Evolutionary conservation across 2,888 invertebrate genomes (phyloP), one percentile per base, ranked within the genome.

Genomic region (Malachius bipustulatus): DNA sequence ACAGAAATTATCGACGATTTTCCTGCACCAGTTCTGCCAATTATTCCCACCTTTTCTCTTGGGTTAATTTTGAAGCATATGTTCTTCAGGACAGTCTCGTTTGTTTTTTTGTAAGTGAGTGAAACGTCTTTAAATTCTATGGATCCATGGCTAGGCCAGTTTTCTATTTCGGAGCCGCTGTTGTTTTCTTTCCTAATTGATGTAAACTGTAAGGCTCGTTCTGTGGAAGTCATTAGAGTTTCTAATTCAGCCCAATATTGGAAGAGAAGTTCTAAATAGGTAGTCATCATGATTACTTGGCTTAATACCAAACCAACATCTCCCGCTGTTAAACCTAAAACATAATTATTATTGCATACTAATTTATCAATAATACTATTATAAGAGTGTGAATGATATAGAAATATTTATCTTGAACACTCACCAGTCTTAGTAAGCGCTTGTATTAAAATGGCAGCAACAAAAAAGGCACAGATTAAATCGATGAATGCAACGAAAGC

Each of bases 161-260:
- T 59, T 1, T 60, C 54, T 3, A 73, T 71, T 26, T 78, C 78
- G 48, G 35, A 14, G 6, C 52, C 54, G n/a, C 34, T 34, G 2
- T 19, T 30, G 4, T 44, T 26, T 47, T 67, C 66, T 15, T 55
- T 49, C 39, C 66, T 59, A 4, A 75, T 51, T n/a, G 66, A 57
- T 1, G 67, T 53, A 37, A 62, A 62, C 46, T 62, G 61, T 34
- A 56, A 37, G 1, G 82, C 71, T 57, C 91, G 73, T 63, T 96
- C 94, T 0, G 93, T 90, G 6, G 84, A 81, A 3, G 85, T 87
- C 84, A 88, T 85, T 47, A 77, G 81, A 53, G 83, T 88, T 57
- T 63, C 63, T 3, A 62, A 58, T 57, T 91, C 91, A 0, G 91
- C 85, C 49, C 88, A 88, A 59, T 91, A 90, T 2, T 90, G 68